Evolutionary conservation across 2,113 vertebrate species (phyloP).

Genomic region (Hyla sarda): DNA sequence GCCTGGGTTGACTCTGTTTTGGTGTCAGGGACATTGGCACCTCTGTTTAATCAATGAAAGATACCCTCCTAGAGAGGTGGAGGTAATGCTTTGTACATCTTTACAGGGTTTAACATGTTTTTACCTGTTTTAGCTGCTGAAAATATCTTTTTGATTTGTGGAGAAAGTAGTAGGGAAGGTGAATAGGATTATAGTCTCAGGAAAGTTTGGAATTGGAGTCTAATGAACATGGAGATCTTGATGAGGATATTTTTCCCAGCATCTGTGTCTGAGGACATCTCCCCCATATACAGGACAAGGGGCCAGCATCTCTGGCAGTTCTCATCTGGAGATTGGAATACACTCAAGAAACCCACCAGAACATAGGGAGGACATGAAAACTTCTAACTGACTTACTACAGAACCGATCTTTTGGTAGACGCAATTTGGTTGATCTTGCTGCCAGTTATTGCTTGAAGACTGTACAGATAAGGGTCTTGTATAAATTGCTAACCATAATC

Average conservation of each 20-base stretch:
- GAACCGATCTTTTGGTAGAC: no score
- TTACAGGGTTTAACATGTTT: no score
- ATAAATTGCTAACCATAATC: no score
- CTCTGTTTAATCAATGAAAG: not conserved
- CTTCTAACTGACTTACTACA: no score
- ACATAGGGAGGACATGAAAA: not conserved
- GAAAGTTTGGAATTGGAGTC: not conserved
- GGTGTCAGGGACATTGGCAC: no score
- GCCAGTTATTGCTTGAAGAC: no score
- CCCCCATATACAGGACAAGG: not conserved
- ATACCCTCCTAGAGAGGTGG: not conserved
- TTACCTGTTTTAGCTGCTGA: no score
- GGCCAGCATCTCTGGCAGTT: not conserved
- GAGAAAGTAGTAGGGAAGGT: not conserved
- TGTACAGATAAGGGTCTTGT: no score
- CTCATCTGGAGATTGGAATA: not conserved
- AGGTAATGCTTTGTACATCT: no score
- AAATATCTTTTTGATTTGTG: not conserved
- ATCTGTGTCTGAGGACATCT: not conserved
- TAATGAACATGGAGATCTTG: not conserved
- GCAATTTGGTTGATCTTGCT: no score
- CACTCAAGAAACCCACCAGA: not conserved
- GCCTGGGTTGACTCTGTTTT: no score
- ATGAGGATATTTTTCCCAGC: not conserved
- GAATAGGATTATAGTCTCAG: not conserved